Percentiles rank a stretch among this genome's conserved stretches.
Evolutionary conservation across 2,888 invertebrate species (phyloP).

Genomic region (Drosophila mulleri): DNA sequence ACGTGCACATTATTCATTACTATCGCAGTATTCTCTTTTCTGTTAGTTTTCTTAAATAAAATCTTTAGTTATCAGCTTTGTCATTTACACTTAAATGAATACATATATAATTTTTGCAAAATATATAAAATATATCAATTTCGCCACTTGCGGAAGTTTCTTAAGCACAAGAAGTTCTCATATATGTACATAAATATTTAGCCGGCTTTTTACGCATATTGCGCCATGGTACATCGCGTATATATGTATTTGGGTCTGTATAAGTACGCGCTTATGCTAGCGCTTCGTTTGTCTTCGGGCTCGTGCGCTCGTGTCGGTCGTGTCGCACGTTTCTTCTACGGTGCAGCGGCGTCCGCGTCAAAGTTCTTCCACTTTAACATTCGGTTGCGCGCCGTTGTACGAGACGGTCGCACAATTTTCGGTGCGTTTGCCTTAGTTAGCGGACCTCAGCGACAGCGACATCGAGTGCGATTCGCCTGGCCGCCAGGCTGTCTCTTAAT

Average conservation of each 20-base stretch:
- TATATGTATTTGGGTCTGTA: conserved; percentile 5
- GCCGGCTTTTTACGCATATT: conserved; percentile 25
- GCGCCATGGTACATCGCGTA: conserved; percentile 40
- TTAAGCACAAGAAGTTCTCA: not conserved
- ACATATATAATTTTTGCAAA: too few relatives aligned
- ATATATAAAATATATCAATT: not conserved
- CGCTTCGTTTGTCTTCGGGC: conserved; percentile 29
- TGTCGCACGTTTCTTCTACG: conserved; percentile 32
- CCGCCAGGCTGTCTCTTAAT: conserved; percentile 37
- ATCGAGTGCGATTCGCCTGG: conserved; percentile 43
- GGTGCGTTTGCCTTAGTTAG: conserved; percentile 67
- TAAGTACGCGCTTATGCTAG: conserved; percentile 24
- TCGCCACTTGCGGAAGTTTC: not conserved
- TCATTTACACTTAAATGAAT: too few relatives aligned
- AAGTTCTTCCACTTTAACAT: conserved; percentile 78
- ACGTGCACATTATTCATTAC: too few relatives aligned
- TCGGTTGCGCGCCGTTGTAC: conserved; percentile 85
- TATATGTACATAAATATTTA: conserved; percentile 2
- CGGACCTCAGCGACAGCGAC: conserved; percentile 5
- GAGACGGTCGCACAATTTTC: conserved; percentile 84
- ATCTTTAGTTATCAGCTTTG: too few relatives aligned
- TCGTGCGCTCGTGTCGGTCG: conserved; percentile 19
- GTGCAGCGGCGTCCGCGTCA: conserved; percentile 49
- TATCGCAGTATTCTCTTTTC: too few relatives aligned
- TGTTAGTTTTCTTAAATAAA: too few relatives aligned